Evolutionary conservation across 2,113 vertebrate genomes (phyloP), one percentile per base, ranked within the genome.

Genomic region (Centropristis striata): DNA sequence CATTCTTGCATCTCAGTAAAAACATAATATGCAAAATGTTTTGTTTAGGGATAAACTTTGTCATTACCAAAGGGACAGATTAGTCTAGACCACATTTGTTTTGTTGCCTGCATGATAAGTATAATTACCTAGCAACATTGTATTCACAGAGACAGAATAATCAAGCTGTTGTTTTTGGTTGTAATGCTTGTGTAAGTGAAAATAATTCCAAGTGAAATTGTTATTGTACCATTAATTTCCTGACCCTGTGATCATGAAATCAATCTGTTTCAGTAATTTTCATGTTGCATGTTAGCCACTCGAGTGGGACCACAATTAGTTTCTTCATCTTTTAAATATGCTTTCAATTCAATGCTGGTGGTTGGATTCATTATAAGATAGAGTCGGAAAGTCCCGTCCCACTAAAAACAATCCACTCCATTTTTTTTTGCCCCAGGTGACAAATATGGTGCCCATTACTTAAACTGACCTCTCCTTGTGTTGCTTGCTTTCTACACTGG

Each of bases 91-190:
- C 42, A 44, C 53, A 54, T 77, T 28, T 75, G 47, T 77, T 53
- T 25, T 81, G 58, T 27, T 76, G 58, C 57, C 47, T 64, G 4
- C 39, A 55, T 61, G 55, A 80, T 70, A 41, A 71, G 37, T 28
- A 54, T 82, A 88, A 89, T 88, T 80, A 83, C 58, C 55, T n/a
- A 66, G 71, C 37, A 79, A 78, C 63, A 65, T 42, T 76, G 53
- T 39, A 68, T 57, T 83, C 66, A 70, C 69, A 60, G 53, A 72
- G 70, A 81, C 51, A 47, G 28, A 46, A 37, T 51, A 53, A 85
- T 72, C 55, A 70, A 67, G 57, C 23, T 77, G 79, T 85, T 88
- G 65, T 69, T 87, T 83, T 89, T 76, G 73, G 65, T 76, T 66
- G n/a, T 36, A 63, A 23, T 27, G 25, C 25, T 83, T 83, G 20